Evolutionary conservation across 2,113 vertebrate genomes (phyloP).

Genomic region (Sceloporus undulatus): DNA sequence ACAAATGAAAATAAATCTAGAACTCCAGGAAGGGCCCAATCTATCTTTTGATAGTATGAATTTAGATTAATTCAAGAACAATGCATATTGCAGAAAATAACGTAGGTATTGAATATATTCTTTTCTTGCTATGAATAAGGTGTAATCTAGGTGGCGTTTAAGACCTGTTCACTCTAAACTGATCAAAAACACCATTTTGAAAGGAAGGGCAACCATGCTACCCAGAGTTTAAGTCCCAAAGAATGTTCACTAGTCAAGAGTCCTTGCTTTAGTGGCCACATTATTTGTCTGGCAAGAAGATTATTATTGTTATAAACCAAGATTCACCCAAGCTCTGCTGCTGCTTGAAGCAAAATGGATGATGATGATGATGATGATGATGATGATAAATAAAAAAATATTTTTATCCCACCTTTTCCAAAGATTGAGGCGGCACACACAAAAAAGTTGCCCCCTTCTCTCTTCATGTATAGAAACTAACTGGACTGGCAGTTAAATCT

Average conservation of each 20-base stretch:
- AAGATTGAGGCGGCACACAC: no score
- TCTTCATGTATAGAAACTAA: no score
- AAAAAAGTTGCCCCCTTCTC: no score
- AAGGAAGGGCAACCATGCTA: neutral
- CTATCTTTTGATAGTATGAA: neutral
- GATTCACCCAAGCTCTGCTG: no score
- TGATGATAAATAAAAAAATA: no score
- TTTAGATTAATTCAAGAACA: neutral
- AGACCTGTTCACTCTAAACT: neutral
- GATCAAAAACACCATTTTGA: neutral
- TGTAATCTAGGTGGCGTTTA: neutral
- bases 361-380: no score
- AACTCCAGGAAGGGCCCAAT: neutral
- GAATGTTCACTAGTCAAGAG: neutral
- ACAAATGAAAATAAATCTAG: neutral
- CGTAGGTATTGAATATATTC: conserved; percentile 16
- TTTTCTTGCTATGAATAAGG: neutral
- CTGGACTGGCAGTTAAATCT: no score
- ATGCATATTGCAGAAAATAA: conserved; percentile 31
- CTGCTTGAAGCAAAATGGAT: no score
- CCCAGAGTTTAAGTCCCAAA: no score
- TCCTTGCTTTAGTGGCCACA: neutral
- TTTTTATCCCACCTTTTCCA: no score
- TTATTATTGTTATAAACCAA: neutral
- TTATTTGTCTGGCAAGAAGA: neutral